Evolutionary conservation across 2,888 invertebrate species (phyloP).

Genomic region (Chloromyia formosa): DNA sequence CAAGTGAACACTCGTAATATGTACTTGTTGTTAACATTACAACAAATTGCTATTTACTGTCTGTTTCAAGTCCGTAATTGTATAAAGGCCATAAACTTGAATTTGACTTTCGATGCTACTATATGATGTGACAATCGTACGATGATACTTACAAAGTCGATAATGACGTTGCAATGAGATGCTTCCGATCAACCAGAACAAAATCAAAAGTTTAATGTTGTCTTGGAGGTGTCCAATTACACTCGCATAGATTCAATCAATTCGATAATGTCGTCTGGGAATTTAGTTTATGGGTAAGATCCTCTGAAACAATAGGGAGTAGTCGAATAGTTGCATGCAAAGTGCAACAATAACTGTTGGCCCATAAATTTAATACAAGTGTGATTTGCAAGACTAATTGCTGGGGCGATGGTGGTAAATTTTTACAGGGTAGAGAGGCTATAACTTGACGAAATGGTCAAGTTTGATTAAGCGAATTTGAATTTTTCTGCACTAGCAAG

Average conservation of each 20-base stretch:
- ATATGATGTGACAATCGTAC: background rate
- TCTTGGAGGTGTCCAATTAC: background rate
- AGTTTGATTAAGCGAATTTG: no score
- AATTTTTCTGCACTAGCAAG: no score
- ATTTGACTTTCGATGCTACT: background rate
- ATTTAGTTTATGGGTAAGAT: background rate
- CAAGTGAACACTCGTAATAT: no score
- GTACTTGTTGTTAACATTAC: no score
- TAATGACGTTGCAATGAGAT: background rate
- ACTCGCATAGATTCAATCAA: background rate
- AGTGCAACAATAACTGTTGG: no score
- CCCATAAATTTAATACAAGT: no score
- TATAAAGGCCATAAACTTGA: slow-evolving; percentile 6
- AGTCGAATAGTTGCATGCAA: no score
- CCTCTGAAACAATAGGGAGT: background rate
- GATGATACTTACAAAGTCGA: background rate
- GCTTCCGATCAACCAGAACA: background rate
- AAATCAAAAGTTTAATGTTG: background rate
- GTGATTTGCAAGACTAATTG: no score
- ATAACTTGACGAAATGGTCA: no score
- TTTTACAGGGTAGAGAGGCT: no score
- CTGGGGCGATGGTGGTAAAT: no score
- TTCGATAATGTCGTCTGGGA: slow-evolving; percentile 10
- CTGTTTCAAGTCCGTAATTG: background rate
- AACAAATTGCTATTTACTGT: background rate